Evolutionary conservation across 2,888 invertebrate genomes (phyloP), one percentile per base, ranked within the genome.

Genomic region (Cheilosia impressa): DNA sequence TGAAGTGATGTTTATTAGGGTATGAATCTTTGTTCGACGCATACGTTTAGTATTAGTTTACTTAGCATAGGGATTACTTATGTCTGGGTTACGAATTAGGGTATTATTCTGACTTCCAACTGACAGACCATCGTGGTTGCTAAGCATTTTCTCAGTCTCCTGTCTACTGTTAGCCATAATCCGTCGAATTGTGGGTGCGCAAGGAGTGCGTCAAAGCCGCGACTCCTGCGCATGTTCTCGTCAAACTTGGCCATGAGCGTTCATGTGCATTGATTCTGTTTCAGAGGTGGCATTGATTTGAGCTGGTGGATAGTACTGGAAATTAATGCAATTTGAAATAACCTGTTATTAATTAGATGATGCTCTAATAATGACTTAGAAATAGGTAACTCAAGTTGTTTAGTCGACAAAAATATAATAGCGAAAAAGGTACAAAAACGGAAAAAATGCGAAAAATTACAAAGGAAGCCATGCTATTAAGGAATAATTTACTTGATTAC

Each of bases 221-320:
- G 93, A 94, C 92, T 94, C 89, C 93, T 94, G 94, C 93, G 94
- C 94, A 89, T 91, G 92, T 91, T 93, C 93, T 93, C 94, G 94
- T 96, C 96, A 97, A 93, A 97, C 97, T 92, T 97, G 97, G 88
- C 96, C 96, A 92, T 97, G 96, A 22, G 95, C 96, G 92, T 96
- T 96, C 93, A 96, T 96, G 93, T 96, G 96, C 76, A 96, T 94
- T 87, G 95, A 95, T 89, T 97, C 97, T 89, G 94, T 94, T 90
- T 95, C 95, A 88, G 94, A 93, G 58, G 94, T 94, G 89, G 95
- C 94, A 88, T 92, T 93, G 90, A 96, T 95, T 93, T 96, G 96
- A 88, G 96, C 96, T 71, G 96, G 95, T 62, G 96, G 94, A 93
- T 97, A 97, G 91, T 97, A 97, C 96, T 97, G 95, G 88, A 96